These are phyloP conservation scores for Octomys mimax DNA, from an alignment of 2,797 vertebrate genomes.

Conservation along the genomic window DNA sequence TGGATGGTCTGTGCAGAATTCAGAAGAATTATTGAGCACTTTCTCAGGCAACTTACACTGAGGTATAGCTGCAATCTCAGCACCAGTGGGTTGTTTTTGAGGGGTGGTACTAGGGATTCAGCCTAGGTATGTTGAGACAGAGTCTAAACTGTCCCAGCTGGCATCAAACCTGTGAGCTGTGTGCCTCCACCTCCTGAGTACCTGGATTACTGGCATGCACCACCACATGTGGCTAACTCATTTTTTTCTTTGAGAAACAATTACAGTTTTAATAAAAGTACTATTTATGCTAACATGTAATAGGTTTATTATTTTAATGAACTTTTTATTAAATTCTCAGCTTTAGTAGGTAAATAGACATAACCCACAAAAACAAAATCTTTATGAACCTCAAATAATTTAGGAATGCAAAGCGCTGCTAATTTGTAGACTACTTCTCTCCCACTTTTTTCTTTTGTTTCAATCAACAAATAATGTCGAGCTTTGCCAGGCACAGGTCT, in stretches of 20 bases:
- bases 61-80: background rate
- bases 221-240: background rate
- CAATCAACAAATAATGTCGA: background rate
- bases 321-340: background rate
- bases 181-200: background rate
- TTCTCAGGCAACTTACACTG: background rate
- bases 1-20: background rate
- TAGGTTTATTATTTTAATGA: background rate
- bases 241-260: conserved; percentile 11
- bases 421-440: background rate
- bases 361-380: background rate
- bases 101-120: background rate
- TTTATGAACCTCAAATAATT: background rate
- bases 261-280: conserved; percentile 8
- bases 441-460: background rate
- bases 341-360: conserved; percentile 47
- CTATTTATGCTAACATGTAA: background rate
- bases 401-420: background rate
- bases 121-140: background rate
- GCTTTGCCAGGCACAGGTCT: background rate
- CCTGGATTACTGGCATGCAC: background rate
- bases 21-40: background rate
- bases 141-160: background rate
- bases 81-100: background rate
- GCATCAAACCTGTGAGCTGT: background rate